Base-by-base conservation (phyloP, 2,888 invertebrate species). In the Melanchra persicariae region DNA sequence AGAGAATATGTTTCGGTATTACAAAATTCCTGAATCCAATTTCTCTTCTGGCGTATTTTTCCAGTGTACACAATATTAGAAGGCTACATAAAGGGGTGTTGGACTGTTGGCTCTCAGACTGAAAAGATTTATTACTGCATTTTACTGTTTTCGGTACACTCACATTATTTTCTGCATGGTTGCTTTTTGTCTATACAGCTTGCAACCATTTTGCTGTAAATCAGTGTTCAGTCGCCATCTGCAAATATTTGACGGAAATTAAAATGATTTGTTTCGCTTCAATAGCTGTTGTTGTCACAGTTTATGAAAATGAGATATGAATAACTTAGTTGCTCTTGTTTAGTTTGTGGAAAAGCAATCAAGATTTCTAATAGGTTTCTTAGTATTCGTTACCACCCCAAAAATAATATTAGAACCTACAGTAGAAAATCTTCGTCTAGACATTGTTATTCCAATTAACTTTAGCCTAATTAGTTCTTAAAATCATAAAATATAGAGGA, bases 111-210 rank as follows among this genome's bases (percentile, higher is more conserved):
- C 69, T 22, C 30, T n/a, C 57, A 69, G 65, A 66, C 66, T 59
- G 57, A 54, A 30, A 54, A 67, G 74, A 81, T 72, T 81, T 81
- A 78, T 78, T 67, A 55, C 57, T 61, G 58, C 61, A 54, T 74
- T 72, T 59, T 37, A 40, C 26, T 70, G 69, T 68, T 77, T 79
- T 70, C 62, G 10, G 57, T 70, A 34, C 49, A 47, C 45, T 72
- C 45, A 52, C 61, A 69, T 51, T 74, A 59, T 74, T 78, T 76
- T 74, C 64, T 59, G 67, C 65, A 60, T 60, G 57, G 59, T 43
- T 60, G 71, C 59, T 57, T 74, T 77, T 73, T 81, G 47, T 69
- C 45, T 63, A 22, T 51, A 70, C 54, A 45, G 68, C 55, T 72
- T 74, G 49, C 37, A 24, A 64, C 10, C 49, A 65, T 70, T 59